Conservation (phyloP, 2,888 invertebrate species). For the Listrodromus nycthemerus region DNA sequence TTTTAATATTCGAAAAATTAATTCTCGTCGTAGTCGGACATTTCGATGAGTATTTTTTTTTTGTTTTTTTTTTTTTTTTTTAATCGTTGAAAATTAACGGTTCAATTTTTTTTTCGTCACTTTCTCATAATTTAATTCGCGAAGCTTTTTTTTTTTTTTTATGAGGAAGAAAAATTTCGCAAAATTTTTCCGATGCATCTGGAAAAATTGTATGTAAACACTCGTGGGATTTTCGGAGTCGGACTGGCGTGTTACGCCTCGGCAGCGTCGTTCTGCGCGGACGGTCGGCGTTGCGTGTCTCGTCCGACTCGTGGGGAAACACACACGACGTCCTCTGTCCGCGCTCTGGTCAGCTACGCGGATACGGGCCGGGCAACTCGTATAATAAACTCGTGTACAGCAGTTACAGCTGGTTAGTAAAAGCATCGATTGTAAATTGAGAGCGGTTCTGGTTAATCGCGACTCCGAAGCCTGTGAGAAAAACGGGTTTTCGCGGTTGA, state of each 20-base stretch:
- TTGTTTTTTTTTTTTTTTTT: no score
- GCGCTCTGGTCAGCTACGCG: constrained; percentile 14
- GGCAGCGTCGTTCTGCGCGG: neutral
- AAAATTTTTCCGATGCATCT: neutral
- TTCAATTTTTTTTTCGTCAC: no score
- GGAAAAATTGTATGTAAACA: neutral
- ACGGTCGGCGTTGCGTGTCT: neutral
- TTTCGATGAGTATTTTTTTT: no score
- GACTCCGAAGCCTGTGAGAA: constrained; percentile 44
- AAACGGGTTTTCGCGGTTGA: constrained; percentile 58
- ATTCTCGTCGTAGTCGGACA: no score
- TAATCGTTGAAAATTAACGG: no score
- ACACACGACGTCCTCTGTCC: neutral
- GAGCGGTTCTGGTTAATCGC: constrained; percentile 60
- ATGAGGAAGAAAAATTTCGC: neutral
- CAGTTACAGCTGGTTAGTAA: constrained; percentile 43
- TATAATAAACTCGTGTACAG: constrained; percentile 32
- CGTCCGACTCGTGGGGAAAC: neutral
- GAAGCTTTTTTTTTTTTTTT: no score
- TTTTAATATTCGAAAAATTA: no score
- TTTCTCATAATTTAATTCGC: no score
- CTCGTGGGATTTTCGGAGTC: neutral
- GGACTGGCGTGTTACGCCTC: neutral
- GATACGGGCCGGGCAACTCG: constrained; percentile 6
- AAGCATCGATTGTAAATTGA: constrained; percentile 65